Evolutionary conservation across 2,888 invertebrate species (phyloP).

Genomic region (Meteorus cinctellus): DNA sequence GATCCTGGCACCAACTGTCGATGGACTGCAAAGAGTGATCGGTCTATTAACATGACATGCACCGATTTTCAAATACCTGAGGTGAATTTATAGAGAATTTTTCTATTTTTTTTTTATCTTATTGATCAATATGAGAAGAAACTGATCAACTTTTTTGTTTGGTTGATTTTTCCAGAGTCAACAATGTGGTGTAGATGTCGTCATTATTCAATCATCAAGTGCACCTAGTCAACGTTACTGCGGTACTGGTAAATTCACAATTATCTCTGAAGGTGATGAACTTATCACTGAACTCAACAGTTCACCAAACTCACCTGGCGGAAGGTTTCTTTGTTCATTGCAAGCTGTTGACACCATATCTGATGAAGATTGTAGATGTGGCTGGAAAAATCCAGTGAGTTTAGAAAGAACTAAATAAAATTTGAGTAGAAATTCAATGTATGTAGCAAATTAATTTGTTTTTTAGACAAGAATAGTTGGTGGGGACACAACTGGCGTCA

Average conservation of each 20-base stretch:
- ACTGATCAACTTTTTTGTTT: not conserved
- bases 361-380: constrained; percentile 75
- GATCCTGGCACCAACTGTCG: constrained; percentile 71
- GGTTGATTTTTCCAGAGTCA: constrained; percentile 69
- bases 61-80: constrained; percentile 73
- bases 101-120: not conserved
- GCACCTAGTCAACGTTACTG: constrained; percentile 76
- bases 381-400: constrained; percentile 75
- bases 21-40: constrained; percentile 75
- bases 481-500: constrained; percentile 74
- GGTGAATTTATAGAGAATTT: constrained; percentile 65
- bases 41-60: constrained; percentile 72
- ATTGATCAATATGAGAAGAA: not conserved
- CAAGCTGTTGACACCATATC: constrained; percentile 53
- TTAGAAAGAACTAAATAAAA: constrained; percentile 27
- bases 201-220: constrained; percentile 75
- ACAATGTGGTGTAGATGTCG: constrained; percentile 73
- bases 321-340: constrained; percentile 75
- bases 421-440: constrained; percentile 2
- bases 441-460: constrained; percentile 10
- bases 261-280: constrained; percentile 58
- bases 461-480: constrained; percentile 74
- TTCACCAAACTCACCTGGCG: constrained; percentile 69
- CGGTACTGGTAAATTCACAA: constrained; percentile 71
- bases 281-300: constrained; percentile 61